Percentiles rank a stretch among this genome's conserved stretches.
Conservation (phyloP, 2,113 vertebrate genomes). For the Cebidichthys violaceus region DNA sequence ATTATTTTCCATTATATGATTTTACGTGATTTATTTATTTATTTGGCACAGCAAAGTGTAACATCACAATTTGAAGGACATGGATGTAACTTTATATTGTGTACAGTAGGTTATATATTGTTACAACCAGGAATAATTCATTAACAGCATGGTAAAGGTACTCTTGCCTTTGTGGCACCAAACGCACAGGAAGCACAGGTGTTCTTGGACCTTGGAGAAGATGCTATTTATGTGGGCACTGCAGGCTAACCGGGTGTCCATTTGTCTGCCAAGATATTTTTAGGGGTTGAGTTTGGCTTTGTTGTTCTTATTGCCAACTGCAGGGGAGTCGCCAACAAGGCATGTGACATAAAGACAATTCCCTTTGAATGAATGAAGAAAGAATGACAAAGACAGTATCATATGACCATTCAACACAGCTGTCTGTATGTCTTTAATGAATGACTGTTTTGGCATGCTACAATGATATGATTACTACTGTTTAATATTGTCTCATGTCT, state of each 20-base stretch:
- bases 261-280: conserved; percentile 50
- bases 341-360: conserved; percentile 11
- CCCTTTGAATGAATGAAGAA: conserved; percentile 28
- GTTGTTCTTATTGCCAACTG: conserved; percentile 32
- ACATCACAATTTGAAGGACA: no score
- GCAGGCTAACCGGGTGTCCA: conserved; percentile 7
- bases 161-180: conserved; percentile 13
- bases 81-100: neutral
- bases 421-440: neutral
- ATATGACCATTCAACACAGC: conserved; percentile 4
- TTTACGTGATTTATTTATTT: no score
- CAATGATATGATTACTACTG: neutral
- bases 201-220: neutral
- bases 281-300: conserved; percentile 13
- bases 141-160: conserved; percentile 13
- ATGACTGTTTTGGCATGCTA: neutral
- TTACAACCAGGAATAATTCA: conserved; percentile 19
- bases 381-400: conserved; percentile 15
- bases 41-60: no score
- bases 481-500: neutral
- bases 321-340: neutral
- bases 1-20: neutral
- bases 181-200: conserved; percentile 26
- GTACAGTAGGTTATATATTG: neutral
- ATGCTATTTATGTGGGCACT: conserved; percentile 43